These are phyloP conservation scores for Datnioides undecimradiatus DNA, from an alignment of 2,113 vertebrate species.

Conservation along the genomic window DNA sequence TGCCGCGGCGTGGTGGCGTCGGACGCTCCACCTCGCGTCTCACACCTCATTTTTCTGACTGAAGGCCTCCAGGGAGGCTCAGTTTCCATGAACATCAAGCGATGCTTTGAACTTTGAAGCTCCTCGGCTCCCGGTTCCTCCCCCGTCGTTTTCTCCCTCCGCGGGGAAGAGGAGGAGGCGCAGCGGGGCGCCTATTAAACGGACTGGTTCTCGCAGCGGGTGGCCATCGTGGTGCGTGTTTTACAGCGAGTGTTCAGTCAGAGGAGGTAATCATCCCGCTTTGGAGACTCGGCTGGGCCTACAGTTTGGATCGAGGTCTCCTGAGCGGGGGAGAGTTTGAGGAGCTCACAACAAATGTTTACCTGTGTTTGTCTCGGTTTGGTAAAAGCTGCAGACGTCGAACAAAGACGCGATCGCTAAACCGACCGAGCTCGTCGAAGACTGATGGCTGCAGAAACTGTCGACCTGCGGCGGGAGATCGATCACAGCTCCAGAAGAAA, in stretches of 20 bases:
- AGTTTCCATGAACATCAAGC: conserved; percentile 2
- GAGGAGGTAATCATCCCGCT: conserved; percentile 11
- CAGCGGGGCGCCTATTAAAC: conserved; percentile 37
- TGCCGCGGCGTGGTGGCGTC: background rate
- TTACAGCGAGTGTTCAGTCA: conserved; percentile 13
- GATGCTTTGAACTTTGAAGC: conserved; percentile 42
- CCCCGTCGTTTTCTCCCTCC: conserved; percentile 1
- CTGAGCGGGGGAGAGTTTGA: background rate
- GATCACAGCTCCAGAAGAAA: background rate
- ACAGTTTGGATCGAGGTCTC: background rate
- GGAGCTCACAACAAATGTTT: background rate
- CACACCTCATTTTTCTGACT: conserved; percentile 16
- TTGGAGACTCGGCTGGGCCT: background rate
- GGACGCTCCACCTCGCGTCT: background rate
- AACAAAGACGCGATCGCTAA: no score
- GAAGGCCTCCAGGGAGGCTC: background rate
- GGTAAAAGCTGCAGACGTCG: background rate
- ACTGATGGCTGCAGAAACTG: background rate
- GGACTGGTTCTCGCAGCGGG: conserved; percentile 27
- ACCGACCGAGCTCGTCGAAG: no score
- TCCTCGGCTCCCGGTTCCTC: conserved; percentile 13
- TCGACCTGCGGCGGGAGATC: conserved; percentile 17
- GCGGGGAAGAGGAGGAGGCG: background rate
- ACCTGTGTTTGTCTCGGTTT: background rate
- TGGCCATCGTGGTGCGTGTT: background rate